Evolutionary conservation across 2,113 vertebrate genomes (phyloP), one percentile per base, ranked within the genome.

Genomic region (Rhinichthys klamathensis): DNA sequence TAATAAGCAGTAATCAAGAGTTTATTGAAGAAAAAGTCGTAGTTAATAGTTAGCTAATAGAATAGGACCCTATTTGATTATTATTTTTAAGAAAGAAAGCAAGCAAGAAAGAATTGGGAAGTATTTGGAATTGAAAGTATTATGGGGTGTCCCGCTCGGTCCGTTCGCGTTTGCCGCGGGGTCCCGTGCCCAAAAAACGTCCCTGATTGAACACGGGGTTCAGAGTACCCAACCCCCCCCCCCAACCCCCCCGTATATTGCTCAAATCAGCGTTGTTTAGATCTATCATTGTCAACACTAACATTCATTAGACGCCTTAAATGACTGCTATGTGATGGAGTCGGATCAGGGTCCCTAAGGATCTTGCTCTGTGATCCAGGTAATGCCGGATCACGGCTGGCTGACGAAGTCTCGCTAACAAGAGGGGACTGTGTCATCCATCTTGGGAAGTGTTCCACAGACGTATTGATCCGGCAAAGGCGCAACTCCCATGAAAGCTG

Each of bases 291-390:
- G 81, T 83, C 81, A 83, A 83, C 81, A 83, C 49, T 70, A 87
- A 72, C 73, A 77, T 84, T 67, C 12, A 46, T 76, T 75, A 79
- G 38, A 30, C 35, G 18, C 76, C 41, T 3, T 83, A 75, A 85
- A 86, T n/a, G 11, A 77, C 82, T 81, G n/a, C 84, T 84, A 78
- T 86, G 76, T 82, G 84, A 49, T 84, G 82, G 74, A 67, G 85
- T 81, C 83, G 58, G 80, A 89, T 85, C 70, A 23, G 12, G 10
- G 60, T 89, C 85, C 85, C 85, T 58, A 38, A 46, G 78, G 82
- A 44, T 61, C 84, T 80, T 92, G 93, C 89, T 93, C 93, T 89
- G 91, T 94, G 93, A 94, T 94, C 92, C 94, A 92, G 92, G 91
- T 94, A 94, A 95, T 94, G 87, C 87, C 90, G 84, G 70, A 90